phyloP scores from a whole-genome alignment of 2,797 vertebrate species.

The Tapera naevia region DNA sequence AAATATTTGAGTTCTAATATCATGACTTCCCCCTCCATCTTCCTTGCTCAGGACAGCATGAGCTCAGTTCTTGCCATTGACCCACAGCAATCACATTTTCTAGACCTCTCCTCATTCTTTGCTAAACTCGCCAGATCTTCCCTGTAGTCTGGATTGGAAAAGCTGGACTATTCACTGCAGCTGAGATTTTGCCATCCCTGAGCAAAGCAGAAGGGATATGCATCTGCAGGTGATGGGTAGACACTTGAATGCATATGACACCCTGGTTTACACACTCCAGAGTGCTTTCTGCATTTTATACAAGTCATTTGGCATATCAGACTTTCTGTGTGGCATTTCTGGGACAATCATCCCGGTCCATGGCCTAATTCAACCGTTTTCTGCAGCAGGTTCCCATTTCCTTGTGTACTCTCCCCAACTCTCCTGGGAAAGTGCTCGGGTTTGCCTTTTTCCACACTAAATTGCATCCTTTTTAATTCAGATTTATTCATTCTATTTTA shows the following conservation, averaged over 20 bases:
- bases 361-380: neutral
- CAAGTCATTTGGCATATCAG: neutral
- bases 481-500: too few relatives aligned
- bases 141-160: neutral
- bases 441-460: neutral
- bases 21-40: neutral
- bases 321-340: neutral
- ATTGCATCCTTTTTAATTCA: neutral
- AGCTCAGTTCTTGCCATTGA: neutral
- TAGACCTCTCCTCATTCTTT: neutral
- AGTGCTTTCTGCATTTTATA: neutral
- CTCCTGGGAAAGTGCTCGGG: neutral
- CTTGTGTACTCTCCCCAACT: rapidly evolving
- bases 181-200: neutral
- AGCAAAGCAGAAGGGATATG: neutral
- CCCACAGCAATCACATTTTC: neutral
- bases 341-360: neutral
- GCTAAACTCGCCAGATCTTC: neutral
- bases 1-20: neutral
- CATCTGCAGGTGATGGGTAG: neutral
- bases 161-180: neutral
- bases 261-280: neutral
- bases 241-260: rapidly evolving
- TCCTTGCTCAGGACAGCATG: neutral
- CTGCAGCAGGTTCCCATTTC: neutral